Base-by-base conservation (phyloP, 2,888 invertebrate species). In the Empis stercorea region DNA sequence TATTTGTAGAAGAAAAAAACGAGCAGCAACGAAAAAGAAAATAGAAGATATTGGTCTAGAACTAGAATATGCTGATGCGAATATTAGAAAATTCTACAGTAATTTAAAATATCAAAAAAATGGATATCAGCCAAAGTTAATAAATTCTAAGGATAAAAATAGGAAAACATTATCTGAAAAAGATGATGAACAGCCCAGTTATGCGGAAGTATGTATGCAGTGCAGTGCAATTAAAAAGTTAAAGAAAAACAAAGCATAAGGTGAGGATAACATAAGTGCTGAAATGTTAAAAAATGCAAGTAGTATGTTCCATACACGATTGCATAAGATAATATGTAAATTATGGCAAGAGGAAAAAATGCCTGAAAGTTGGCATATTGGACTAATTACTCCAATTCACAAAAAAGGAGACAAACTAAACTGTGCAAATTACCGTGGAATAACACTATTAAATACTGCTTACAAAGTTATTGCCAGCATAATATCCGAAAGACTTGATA, bases 341-440 rank as follows among this genome's bases (percentile, higher is more conserved):
- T 11, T 20, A 10, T 44, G 44, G 37, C 13, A 23, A 2, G 17
- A 36, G n/a, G 37, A 44, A 10, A 27, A 45, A 10, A 39, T 45
- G 15, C 45, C 45, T 17, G 45, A 45, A 4, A 39, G 38, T 27
- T 39, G 41, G 40, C 16, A 14, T 27, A 30, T 7, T 13, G 11
- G 40, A 11, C 39, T 46, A 10, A 17, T 40, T 4, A 23, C 20
- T 20, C 41, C 45, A 10, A 46, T 46, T 10, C 40, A 46, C 15
- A 41, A 46, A 30, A 41, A 46, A 17, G 39, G 45, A 7, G 34
- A 41, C 30, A 46, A 41, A 20, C 3, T 46, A 4, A 10, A 14
- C 3, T 46, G 45, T 32, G 20, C 32, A 6, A 46, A 46, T 17
- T 46, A 46, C 20, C 23, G 45, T 15, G 45, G n/a, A n/a, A n/a